Conservation (phyloP, 64 coral and sea anemone species). For the Platygyra sinensis region DNA sequence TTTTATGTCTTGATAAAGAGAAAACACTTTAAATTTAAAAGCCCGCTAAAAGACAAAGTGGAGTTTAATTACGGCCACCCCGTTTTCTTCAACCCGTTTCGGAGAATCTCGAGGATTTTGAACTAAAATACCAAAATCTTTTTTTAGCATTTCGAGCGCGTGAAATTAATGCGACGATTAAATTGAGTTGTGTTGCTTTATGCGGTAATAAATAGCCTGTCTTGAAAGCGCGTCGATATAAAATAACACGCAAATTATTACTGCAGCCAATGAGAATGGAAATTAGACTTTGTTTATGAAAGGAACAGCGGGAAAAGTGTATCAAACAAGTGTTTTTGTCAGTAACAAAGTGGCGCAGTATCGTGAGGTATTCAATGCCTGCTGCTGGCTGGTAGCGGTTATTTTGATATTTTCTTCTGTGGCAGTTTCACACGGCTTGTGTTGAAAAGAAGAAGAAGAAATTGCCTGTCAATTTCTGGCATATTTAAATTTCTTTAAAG, state of each 20-base stretch:
- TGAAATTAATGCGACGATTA: slow-evolving; percentile 4
- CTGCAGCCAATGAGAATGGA: slow-evolving; percentile 17
- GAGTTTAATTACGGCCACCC: slow-evolving; percentile 1
- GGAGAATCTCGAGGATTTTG: background rate
- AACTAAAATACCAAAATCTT: background rate
- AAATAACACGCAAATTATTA: slow-evolving; percentile 16
- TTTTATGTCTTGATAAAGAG: slow-evolving; percentile 17
- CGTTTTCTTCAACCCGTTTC: background rate
- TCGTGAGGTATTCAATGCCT: background rate
- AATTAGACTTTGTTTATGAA: slow-evolving; percentile 18
- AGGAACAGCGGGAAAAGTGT: slow-evolving; percentile 26
- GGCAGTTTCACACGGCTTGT: background rate
- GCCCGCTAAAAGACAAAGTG: background rate
- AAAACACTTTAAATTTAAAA: slow-evolving; percentile 37
- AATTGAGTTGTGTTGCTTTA: slow-evolving; percentile 3
- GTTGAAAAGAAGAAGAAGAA: background rate
- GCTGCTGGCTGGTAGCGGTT: background rate
- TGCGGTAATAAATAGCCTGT: slow-evolving; percentile 16
- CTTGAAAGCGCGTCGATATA: background rate
- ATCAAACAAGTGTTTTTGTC: slow-evolving; percentile 38
- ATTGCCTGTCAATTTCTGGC: slow-evolving; percentile 1
- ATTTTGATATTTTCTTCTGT: background rate
- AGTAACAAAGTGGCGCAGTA: background rate
- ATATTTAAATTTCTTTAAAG: slow-evolving; percentile 25
- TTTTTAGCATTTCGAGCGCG: background rate